A percentile compares a stretch with the other conserved stretches of the same genome.
Evolutionary conservation across 2,113 vertebrate species (phyloP).

Genomic region (Brachypodius melanocephalos): DNA sequence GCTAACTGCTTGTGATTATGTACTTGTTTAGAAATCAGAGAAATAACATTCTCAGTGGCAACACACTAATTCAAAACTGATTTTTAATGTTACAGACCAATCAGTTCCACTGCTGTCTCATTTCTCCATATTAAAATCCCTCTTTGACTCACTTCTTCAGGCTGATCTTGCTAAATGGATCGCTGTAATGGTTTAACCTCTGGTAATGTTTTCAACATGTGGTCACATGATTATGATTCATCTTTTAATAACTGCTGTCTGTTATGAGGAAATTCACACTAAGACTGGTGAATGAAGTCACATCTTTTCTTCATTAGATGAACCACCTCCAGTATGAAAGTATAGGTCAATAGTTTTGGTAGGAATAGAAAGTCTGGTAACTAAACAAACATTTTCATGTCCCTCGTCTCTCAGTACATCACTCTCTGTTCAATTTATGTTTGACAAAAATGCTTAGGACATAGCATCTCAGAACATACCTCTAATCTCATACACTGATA

Average conservation of each 20-base stretch:
- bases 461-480: not conserved
- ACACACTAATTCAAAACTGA: not conserved
- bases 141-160: not conserved
- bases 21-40: not conserved
- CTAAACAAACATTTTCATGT: not conserved
- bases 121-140: not conserved
- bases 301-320: not conserved
- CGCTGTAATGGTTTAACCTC: not conserved
- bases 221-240: not conserved
- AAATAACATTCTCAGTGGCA: not conserved
- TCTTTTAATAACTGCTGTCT: not conserved
- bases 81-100: not conserved
- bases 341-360: not conserved
- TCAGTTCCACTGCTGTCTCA: not conserved
- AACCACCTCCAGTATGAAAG: not conserved
- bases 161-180: not conserved
- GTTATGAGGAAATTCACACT: not conserved
- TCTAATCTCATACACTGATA: not conserved
- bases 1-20: not conserved
- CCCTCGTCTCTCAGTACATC: not conserved
- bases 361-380: not conserved
- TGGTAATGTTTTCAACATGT: not conserved
- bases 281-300: not conserved
- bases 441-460: accelerated
- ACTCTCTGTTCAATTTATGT: not conserved